Conservation (phyloP, 2,888 invertebrate genomes). For the Scelioninae gen. 2 region DNA sequence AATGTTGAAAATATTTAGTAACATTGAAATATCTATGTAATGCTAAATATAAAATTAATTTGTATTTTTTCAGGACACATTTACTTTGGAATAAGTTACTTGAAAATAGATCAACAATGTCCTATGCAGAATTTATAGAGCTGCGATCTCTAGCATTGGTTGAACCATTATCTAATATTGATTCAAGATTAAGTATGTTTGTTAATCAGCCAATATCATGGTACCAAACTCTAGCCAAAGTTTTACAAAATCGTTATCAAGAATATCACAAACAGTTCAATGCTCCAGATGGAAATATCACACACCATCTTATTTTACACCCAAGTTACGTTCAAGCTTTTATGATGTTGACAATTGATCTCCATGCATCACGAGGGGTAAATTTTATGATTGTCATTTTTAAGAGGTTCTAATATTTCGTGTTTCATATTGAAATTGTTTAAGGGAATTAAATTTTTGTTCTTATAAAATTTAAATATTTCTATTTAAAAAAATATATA, state of each 20-base stretch:
- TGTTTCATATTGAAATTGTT: no score
- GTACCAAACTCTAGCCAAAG: constrained; percentile 81
- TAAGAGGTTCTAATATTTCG: no score
- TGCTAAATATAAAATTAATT: no score
- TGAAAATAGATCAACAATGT: constrained; percentile 76
- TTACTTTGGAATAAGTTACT: constrained; percentile 83
- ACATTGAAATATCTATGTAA: no score
- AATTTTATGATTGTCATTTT: neutral
- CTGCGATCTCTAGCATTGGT: constrained; percentile 79
- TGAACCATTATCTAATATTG: constrained; percentile 78
- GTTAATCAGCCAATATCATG: constrained; percentile 80
- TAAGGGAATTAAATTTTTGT: no score
- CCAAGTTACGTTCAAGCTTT: constrained; percentile 80
- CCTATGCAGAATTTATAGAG: constrained; percentile 81
- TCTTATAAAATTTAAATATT: no score
- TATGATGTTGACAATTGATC: constrained; percentile 81
- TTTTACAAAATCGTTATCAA: constrained; percentile 78
- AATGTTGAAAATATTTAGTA: no score
- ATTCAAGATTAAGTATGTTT: constrained; percentile 78
- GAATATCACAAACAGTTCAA: constrained; percentile 79
- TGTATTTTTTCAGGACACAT: constrained; percentile 78
- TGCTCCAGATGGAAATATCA: constrained; percentile 78
- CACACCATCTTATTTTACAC: constrained; percentile 81
- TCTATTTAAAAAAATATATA: no score
- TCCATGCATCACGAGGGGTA: constrained; percentile 78